Percentiles rank a stretch among this genome's conserved stretches.
Conservation (phyloP, 92 coral and sea anemone genomes). For the Metridium senile region DNA sequence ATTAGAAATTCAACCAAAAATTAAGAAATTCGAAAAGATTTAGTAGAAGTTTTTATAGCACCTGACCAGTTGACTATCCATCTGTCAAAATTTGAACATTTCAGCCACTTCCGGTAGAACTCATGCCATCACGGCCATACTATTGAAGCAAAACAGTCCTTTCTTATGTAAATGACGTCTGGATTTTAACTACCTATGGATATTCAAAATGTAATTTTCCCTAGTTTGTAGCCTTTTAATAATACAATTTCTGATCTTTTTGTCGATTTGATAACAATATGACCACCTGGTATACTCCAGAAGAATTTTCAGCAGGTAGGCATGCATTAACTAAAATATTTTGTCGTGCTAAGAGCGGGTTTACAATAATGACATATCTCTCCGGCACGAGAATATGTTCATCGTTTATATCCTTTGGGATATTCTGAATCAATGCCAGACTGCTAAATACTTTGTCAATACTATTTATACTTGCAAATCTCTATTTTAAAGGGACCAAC, state of each 20-base stretch:
- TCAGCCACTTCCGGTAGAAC: constrained; percentile 36
- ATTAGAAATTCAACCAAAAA: background rate
- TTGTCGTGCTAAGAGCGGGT: constrained; percentile 22
- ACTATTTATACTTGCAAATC: constrained; percentile 1
- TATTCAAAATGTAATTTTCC: constrained; percentile 12
- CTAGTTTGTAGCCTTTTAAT: background rate
- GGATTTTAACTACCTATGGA: background rate
- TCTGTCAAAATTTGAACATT: too few species aligned
- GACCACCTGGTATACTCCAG: constrained; percentile 84
- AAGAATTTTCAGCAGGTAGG: constrained; percentile 67
- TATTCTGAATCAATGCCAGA: background rate
- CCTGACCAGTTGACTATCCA: too few species aligned
- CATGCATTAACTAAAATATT: constrained; percentile 13
- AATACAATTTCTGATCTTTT: constrained; percentile 1
- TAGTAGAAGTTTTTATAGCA: too few species aligned
- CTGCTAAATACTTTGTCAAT: background rate
- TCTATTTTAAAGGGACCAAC: constrained; percentile 20
- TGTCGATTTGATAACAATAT: constrained; percentile 33
- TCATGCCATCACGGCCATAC: constrained; percentile 22
- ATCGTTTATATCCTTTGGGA: background rate
- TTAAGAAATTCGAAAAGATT: too few species aligned
- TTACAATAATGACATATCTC: background rate
- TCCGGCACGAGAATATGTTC: constrained; percentile 5
- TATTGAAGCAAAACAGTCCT: background rate
- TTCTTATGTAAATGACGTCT: constrained; percentile 36